Percentiles rank a stretch among this genome's conserved stretches.
These are phyloP conservation scores for Bradysia coprophila DNA, from an alignment of 1,140 invertebrate species.

Conservation along the genomic window DNA sequence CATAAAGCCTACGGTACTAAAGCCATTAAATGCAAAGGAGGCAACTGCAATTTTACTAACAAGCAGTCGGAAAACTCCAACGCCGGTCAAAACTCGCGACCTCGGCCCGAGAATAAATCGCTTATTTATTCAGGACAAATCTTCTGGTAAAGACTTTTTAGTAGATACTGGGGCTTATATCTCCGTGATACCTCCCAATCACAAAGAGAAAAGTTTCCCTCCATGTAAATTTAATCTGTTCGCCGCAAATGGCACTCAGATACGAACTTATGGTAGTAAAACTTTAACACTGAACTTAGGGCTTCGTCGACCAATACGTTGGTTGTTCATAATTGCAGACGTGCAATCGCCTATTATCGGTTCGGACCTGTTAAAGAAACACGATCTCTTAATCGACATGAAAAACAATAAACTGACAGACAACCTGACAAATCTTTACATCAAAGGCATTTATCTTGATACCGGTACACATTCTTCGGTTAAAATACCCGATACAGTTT, in stretches of 20 bases:
- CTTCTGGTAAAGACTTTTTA: constrained; percentile 1
- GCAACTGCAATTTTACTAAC: neutral
- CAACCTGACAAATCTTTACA: constrained; percentile 4
- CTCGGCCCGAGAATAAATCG: neutral
- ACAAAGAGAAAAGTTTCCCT: too few relatives aligned
- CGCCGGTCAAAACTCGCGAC: neutral
- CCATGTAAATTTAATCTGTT: constrained; percentile 1
- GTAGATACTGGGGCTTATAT: too few relatives aligned
- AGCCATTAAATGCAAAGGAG: neutral
- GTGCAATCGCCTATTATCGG: constrained; percentile 19
- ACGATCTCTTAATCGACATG: constrained; percentile 17
- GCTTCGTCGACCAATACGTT: constrained; percentile 13
- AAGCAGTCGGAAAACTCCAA: neutral
- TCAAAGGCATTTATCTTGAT: neutral
- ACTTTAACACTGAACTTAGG: constrained; percentile 15
- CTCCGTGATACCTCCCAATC: too few relatives aligned
- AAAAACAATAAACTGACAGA: constrained; percentile 13
- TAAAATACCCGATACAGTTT: neutral
- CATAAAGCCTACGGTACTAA: neutral
- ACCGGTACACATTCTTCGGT: neutral
- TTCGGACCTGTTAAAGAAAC: constrained; percentile 19
- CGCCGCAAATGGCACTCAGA: constrained; percentile 5
- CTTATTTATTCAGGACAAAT: neutral
- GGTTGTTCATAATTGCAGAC: constrained; percentile 21
- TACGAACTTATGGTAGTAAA: constrained; percentile 16